Percentiles rank a stretch among this genome's conserved stretches.
Evolutionary conservation across 1,140 invertebrate species (phyloP).

Genomic region (Brevipalpus yothersi): DNA sequence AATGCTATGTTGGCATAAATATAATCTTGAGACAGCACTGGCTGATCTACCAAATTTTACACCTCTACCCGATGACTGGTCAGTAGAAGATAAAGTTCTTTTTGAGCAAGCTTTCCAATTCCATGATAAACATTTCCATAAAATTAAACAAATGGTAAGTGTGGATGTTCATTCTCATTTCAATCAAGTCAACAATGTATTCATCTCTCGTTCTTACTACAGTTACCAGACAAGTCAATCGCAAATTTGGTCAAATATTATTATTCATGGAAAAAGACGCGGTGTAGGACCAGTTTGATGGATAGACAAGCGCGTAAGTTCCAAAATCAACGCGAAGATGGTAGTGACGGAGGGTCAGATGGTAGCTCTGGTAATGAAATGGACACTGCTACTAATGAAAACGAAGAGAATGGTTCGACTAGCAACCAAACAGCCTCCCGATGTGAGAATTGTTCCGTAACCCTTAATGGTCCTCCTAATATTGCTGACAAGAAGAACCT

Average conservation of each 20-base stretch:
- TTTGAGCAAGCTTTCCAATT: constrained; percentile 97
- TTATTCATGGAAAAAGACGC: constrained; percentile 92
- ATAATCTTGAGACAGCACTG: constrained; percentile 72
- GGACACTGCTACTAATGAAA: constrained; percentile 17
- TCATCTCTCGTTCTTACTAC: constrained; percentile 16
- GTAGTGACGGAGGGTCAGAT: constrained; percentile 36
- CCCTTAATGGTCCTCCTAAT: constrained; percentile 1
- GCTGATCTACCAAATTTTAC: constrained; percentile 86
- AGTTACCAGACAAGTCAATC: constrained; percentile 89
- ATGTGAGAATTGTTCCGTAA: constrained; percentile 1
- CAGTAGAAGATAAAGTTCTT: constrained; percentile 85
- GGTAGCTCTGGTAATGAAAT: constrained; percentile 56
- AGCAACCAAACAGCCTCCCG: background rate
- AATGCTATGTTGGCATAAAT: constrained; percentile 95
- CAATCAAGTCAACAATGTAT: background rate
- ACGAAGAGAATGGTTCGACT: background rate
- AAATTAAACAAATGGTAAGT: constrained; percentile 84
- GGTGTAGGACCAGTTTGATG: constrained; percentile 72
- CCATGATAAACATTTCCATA: constrained; percentile 90
- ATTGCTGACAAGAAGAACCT: constrained; percentile 2
- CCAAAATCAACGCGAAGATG: constrained; percentile 5
- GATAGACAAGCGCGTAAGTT: constrained; percentile 43
- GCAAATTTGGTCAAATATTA: constrained; percentile 90
- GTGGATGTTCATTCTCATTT: background rate
- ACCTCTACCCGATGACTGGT: constrained; percentile 94